A percentile compares a stretch with the other conserved stretches of the same genome.
Evolutionary conservation across 2,888 invertebrate genomes (phyloP).

Genomic region (Cephalotes varians): DNA sequence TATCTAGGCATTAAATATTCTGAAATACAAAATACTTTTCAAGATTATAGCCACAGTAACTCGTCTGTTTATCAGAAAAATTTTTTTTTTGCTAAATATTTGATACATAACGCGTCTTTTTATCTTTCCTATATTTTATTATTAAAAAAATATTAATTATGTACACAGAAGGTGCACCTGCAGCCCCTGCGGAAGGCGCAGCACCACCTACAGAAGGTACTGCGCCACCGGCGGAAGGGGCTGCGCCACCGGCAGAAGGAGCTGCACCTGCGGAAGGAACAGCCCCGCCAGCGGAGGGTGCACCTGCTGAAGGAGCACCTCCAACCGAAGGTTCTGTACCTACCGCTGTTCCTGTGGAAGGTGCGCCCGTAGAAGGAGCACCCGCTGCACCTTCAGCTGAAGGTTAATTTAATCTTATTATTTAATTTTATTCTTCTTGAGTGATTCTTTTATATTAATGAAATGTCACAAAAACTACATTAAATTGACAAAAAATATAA

Average conservation of each 20-base stretch:
- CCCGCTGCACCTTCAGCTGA: conserved; percentile 82
- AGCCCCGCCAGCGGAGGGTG: conserved; percentile 72
- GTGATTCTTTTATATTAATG: not conserved
- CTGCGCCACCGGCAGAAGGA: conserved; percentile 77
- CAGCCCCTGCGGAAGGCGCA: conserved; percentile 64
- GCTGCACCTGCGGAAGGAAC: conserved; percentile 82
- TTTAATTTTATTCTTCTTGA: not conserved
- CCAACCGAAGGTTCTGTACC: conserved; percentile 82
- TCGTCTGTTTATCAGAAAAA: not conserved
- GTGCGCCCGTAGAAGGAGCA: conserved; percentile 66
- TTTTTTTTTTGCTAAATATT: not conserved
- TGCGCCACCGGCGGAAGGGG: conserved; percentile 70
- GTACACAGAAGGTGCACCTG: conserved; percentile 63
- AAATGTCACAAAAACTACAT: not conserved
- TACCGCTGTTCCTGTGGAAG: conserved; percentile 79
- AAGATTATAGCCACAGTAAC: not conserved
- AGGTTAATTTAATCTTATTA: conserved; percentile 63
- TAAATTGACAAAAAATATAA: too few relatives aligned
- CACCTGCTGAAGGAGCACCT: conserved; percentile 77
- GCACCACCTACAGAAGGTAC: conserved; percentile 78
- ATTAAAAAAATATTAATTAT: not conserved
- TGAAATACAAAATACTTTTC: not conserved
- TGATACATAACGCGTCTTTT: not conserved
- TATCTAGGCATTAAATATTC: not conserved
- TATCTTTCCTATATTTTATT: not conserved